Conservation (phyloP, 2,797 vertebrate genomes). For the Hydrophis major region DNA sequence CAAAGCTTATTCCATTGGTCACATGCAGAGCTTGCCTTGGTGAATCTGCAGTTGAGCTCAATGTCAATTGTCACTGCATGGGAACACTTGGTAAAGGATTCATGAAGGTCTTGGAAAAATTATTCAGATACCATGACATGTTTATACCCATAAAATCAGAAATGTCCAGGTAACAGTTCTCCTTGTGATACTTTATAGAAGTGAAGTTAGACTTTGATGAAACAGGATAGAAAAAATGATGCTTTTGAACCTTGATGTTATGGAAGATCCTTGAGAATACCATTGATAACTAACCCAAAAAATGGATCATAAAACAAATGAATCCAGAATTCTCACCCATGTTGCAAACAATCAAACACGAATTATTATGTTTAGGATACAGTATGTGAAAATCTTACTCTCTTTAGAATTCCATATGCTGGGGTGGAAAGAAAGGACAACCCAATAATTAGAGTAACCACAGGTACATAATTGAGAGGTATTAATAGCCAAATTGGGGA, state of each 20-base stretch:
- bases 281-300: background rate
- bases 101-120: background rate
- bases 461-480: background rate
- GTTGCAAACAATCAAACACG: background rate
- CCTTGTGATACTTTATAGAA: background rate
- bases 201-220: background rate
- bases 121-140: background rate
- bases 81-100: background rate
- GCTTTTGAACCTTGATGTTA: background rate
- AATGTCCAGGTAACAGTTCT: background rate
- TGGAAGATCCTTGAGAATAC: background rate
- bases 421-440: background rate
- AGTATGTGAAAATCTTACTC: background rate
- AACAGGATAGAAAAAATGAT: background rate
- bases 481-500: background rate
- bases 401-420: background rate
- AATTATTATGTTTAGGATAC: background rate
- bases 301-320: background rate
- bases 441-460: background rate
- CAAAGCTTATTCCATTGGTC: too few species aligned
- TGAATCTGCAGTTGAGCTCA: too few species aligned
- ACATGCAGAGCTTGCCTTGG: too few species aligned
- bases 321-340: background rate
- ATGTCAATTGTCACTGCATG: too few species aligned
- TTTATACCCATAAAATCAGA: background rate